A percentile compares a stretch with the other conserved stretches of the same genome.
phyloP scores from a whole-genome alignment of 37 sponge, comb jelly and placozoan genomes.

The Dysidea cf. avara region DNA sequence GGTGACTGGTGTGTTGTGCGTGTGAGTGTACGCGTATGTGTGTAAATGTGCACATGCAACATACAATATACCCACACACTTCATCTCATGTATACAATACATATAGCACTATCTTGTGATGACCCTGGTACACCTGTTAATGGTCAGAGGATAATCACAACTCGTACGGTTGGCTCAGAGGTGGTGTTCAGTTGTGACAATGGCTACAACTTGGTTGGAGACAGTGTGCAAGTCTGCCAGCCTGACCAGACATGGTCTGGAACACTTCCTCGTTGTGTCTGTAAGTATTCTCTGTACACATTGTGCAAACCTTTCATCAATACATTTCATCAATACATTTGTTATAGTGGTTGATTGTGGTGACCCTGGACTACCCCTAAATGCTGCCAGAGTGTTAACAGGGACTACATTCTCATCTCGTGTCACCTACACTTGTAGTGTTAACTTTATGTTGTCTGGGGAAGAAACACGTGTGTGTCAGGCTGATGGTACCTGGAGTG shows the following conservation, averaged over 20 bases:
- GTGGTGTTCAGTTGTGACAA: conserved; percentile 11
- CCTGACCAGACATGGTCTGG: not conserved
- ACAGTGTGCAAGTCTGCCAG: conserved; percentile 1
- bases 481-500: conserved; percentile 53
- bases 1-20: not conserved
- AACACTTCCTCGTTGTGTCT: not conserved
- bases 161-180: not conserved
- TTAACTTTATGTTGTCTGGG: conserved; percentile 41
- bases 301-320: not conserved
- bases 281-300: conserved; percentile 1
- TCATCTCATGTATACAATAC: not conserved
- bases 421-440: conserved; percentile 56
- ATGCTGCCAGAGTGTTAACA: not conserved
- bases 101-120: conserved; percentile 31
- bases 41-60: no score
- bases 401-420: conserved; percentile 19
- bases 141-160: conserved; percentile 34
- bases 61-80: not conserved
- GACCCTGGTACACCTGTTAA: conserved; percentile 52
- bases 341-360: conserved; percentile 37
- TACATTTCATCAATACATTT: not conserved
- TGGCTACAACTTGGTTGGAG: conserved; percentile 18
- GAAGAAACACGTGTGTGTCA: conserved; percentile 39
- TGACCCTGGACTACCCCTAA: conserved; percentile 2
- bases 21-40: not conserved